Evolutionary conservation across 2,888 invertebrate species (phyloP), one percentile per base, ranked within the genome.

Genomic region (Drosophila seclusa): DNA sequence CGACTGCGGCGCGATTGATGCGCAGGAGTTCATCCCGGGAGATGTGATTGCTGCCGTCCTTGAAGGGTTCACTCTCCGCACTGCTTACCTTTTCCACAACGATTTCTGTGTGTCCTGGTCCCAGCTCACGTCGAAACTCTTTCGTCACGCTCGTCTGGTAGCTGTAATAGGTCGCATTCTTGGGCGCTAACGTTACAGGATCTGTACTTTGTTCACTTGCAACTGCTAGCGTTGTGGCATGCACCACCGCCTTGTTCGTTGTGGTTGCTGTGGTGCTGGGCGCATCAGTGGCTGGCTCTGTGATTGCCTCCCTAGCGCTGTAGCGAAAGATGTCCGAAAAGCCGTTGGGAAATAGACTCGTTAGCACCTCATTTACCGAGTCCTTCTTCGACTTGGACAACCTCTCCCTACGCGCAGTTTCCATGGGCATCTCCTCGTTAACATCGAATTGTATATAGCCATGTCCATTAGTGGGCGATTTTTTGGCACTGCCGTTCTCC

Each of bases 11-110:
- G n/a, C 92, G 92, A 84, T 96, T 96, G 0, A 96, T 96, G 84
- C 94, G 94, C 13, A 95, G 81, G 11, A 96, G 94, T 90, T 96
- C 96, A 83, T 95, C 94, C 72, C 95, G 95, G 0, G 95, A 94
- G 69, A 96, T 94, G 13, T 95, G 91, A 90, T 95, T 94, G 13
- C 84, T 90, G 68, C 90, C 89, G 48, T 91, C 87, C 8, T 70
- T 94, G 48, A 95, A 91, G 82, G 93, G 94, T 5, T 94, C 93
- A 48, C 67, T 57, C 11, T 74, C 85, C 16, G 55, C 58, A 63
- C 68, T 81, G 21, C 80, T 76, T 13, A 90, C 62, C 62, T 89
- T 83, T 52, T 91, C 88, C 21, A 91, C 91, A 3, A 91, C 89
- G 48, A 91, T 91, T 57, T 92, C 82, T 0, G 90, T 91, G 61